Percentiles rank a stretch among this genome's conserved stretches.
phyloP scores from a whole-genome alignment of 2,888 invertebrate species.

The Parasteatoda lunata region DNA sequence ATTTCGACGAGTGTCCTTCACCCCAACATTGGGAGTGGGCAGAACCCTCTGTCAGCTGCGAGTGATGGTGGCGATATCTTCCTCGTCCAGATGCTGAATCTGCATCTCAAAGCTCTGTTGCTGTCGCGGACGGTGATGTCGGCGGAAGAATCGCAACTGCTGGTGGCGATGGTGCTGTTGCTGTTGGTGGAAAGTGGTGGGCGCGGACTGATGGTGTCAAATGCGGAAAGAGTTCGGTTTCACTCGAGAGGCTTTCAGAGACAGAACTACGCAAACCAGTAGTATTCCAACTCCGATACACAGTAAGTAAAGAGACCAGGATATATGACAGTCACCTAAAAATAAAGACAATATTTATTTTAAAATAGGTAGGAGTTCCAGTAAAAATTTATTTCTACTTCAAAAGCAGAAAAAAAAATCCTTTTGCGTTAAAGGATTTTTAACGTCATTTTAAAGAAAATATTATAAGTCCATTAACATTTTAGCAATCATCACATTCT shows the following conservation, averaged over 20 bases:
- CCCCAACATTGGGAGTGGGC: not conserved
- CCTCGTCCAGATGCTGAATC: conserved; percentile 64
- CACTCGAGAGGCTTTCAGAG: conserved; percentile 79
- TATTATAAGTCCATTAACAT: too few species aligned
- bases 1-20: not conserved
- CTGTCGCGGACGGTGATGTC: conserved; percentile 19
- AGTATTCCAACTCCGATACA: conserved; percentile 73
- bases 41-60: conserved; percentile 57
- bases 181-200: conserved; percentile 14
- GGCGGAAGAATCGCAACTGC: conserved; percentile 7
- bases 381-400: not conserved
- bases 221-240: conserved; percentile 77
- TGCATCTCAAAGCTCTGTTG: conserved; percentile 68
- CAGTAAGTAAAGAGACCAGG: conserved; percentile 79
- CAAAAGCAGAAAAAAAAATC: too few species aligned
- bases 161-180: conserved; percentile 6
- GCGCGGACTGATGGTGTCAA: conserved; percentile 72
- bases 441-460: too few species aligned
- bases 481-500: too few species aligned
- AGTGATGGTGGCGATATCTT: conserved; percentile 67
- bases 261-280: conserved; percentile 74
- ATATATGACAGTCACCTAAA: conserved; percentile 77
- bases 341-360: not conserved
- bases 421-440: too few species aligned
- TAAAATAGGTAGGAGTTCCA: not conserved